A percentile compares a stretch with the other conserved stretches of the same genome.
Evolutionary conservation across 2,888 invertebrate genomes (phyloP).

Genomic region (Brachypterus glaber): DNA sequence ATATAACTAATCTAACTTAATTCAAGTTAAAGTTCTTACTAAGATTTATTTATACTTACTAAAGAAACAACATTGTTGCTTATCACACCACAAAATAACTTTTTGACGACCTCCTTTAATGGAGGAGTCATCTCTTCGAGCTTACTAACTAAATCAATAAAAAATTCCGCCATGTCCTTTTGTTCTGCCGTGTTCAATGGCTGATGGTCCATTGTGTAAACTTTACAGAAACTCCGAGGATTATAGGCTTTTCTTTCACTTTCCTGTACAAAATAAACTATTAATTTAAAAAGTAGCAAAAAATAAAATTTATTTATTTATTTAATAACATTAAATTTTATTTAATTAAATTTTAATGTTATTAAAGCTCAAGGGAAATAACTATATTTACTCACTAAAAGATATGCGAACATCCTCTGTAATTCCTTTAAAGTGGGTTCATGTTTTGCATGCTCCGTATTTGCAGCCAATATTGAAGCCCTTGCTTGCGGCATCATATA

Average conservation of each 20-base stretch:
- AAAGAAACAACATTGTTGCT: slow-evolving; percentile 93
- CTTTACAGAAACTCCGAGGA: slow-evolving; percentile 89
- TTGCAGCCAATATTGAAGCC: slow-evolving; percentile 69
- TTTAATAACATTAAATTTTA: no score
- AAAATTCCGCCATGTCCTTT: slow-evolving; percentile 97
- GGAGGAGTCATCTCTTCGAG: slow-evolving; percentile 92
- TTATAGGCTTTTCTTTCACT: slow-evolving; percentile 94
- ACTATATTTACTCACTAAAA: slow-evolving; percentile 49
- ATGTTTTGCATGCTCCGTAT: slow-evolving; percentile 65
- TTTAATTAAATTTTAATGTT: no score
- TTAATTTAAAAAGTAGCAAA: no score
- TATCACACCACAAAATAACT: slow-evolving; percentile 84
- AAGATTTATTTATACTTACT: no score
- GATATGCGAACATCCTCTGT: slow-evolving; percentile 91
- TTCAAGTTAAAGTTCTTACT: no score
- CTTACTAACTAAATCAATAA: slow-evolving; percentile 91
- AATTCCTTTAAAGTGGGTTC: slow-evolving; percentile 74
- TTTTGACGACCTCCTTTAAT: slow-evolving; percentile 79
- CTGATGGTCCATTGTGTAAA: slow-evolving; percentile 95
- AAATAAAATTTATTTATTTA: no score
- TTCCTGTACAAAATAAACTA: no score
- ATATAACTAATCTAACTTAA: no score
- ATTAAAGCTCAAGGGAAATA: no score
- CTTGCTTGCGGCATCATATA: slow-evolving; percentile 96
- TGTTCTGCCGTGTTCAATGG: slow-evolving; percentile 93